Conservation (phyloP, 2,797 vertebrate genomes). For the Helarctos malayanus region DNA sequence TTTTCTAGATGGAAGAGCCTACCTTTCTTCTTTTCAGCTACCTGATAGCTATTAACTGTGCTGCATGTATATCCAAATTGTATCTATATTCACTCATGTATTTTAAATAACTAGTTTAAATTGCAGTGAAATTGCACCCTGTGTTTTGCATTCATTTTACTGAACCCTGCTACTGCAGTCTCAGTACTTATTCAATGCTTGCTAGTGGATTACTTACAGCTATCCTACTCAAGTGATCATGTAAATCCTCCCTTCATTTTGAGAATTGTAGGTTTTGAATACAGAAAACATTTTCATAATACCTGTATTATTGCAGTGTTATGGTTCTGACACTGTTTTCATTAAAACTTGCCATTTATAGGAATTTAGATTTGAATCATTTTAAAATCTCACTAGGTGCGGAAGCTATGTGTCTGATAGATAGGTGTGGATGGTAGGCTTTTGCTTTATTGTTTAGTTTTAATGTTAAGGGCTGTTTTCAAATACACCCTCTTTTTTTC, state of each 20-base stretch:
- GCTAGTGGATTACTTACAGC: conserved; percentile 84
- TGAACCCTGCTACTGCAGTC: conserved; percentile 77
- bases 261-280: conserved; percentile 89
- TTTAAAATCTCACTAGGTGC: conserved; percentile 86
- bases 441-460: conserved; percentile 81
- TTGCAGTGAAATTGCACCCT: conserved; percentile 81
- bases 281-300: conserved; percentile 88
- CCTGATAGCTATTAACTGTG: conserved; percentile 82
- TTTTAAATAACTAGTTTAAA: conserved; percentile 86
- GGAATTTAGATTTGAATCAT: conserved; percentile 84
- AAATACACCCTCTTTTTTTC: background rate
- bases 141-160: conserved; percentile 84
- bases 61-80: conserved; percentile 76
- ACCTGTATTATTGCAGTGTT: conserved; percentile 83
- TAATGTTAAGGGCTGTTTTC: conserved; percentile 72
- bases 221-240: conserved; percentile 82
- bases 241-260: conserved; percentile 89
- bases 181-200: conserved; percentile 84
- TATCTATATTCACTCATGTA: conserved; percentile 79
- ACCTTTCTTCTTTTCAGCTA: conserved; percentile 73
- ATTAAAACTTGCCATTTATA: conserved; percentile 88
- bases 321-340: conserved; percentile 84
- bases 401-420: conserved; percentile 81
- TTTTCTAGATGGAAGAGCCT: conserved; percentile 77
- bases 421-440: conserved; percentile 60